These are phyloP conservation scores for Cossypha caffra DNA, from an alignment of 2,797 vertebrate species.

Conservation along the genomic window DNA sequence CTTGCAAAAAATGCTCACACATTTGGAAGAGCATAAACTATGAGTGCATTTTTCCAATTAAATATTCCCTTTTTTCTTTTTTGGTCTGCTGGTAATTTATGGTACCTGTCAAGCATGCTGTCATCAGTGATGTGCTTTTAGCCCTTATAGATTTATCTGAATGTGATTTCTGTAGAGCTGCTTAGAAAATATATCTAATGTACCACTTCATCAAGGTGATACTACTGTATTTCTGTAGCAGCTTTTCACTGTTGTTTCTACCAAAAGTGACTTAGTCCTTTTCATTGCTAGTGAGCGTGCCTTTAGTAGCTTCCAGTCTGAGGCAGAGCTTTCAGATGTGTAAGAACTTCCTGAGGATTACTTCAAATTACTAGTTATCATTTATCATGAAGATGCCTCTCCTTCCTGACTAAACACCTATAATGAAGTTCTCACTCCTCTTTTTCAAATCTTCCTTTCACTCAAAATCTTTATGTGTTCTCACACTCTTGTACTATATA, in stretches of 20 bases:
- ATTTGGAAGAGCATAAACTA: not conserved
- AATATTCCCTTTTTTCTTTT: not conserved
- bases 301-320: not conserved
- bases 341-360: conserved; percentile 22
- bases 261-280: not conserved
- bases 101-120: not conserved
- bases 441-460: conserved; percentile 62
- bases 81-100: not conserved
- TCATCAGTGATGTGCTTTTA: not conserved
- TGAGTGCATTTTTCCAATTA: not conserved
- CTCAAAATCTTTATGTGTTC: conserved; percentile 61
- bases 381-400: conserved; percentile 28
- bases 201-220: not conserved
- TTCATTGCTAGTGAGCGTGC: not conserved
- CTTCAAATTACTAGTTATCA: conserved; percentile 27
- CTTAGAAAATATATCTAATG: not conserved
- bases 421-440: conserved; percentile 67
- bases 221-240: not conserved
- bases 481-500: conserved; percentile 73
- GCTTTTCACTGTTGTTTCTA: not conserved
- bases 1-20: not conserved
- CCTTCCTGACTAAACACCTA: conserved; percentile 66
- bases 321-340: not conserved
- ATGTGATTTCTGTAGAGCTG: not conserved
- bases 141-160: not conserved